These are phyloP conservation scores for Orgyia antiqua DNA, from an alignment of 2,888 invertebrate genomes.

Conservation along the genomic window DNA sequence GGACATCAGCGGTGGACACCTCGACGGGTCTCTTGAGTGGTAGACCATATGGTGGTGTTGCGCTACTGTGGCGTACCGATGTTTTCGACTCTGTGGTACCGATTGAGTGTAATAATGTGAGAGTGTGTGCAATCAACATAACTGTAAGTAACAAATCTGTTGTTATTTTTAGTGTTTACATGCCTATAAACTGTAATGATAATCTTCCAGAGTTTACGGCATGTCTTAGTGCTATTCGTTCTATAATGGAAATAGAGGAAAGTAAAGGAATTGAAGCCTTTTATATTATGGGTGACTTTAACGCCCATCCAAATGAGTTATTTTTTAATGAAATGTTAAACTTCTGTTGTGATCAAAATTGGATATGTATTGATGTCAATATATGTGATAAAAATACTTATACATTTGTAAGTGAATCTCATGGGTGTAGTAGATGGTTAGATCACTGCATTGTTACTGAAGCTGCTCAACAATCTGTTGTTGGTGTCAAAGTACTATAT, in stretches of 20 bases:
- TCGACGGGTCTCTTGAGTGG: no score
- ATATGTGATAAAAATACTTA: conserved; percentile 1
- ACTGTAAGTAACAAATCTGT: no score
- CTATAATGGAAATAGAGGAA: conserved; percentile 1
- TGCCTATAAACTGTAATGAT: conserved; percentile 4
- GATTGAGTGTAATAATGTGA: no score
- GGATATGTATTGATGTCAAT: conserved; percentile 3
- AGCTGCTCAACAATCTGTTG: conserved; percentile 3
- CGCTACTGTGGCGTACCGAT: no score
- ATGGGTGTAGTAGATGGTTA: conserved; percentile 4
- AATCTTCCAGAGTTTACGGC: conserved; percentile 4
- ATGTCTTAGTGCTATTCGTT: conserved; percentile 1
- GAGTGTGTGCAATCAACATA: no score
- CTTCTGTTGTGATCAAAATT: conserved; percentile 5
- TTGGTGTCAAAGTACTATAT: background rate
- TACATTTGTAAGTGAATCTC: conserved; percentile 2
- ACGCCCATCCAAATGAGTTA: conserved; percentile 10
- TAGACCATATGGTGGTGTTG: no score
- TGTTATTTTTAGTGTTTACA: conserved; percentile 9
- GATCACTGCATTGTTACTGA: conserved; percentile 7
- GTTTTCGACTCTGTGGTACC: no score
- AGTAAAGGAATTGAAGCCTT: conserved; percentile 9
- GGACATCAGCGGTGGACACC: no score
- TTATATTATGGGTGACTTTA: conserved; percentile 5
- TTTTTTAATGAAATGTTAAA: conserved; percentile 12